A percentile compares a stretch with the other conserved stretches of the same genome.
Evolutionary conservation across 2,113 vertebrate species (phyloP).

Genomic region (Anoura caudifer): DNA sequence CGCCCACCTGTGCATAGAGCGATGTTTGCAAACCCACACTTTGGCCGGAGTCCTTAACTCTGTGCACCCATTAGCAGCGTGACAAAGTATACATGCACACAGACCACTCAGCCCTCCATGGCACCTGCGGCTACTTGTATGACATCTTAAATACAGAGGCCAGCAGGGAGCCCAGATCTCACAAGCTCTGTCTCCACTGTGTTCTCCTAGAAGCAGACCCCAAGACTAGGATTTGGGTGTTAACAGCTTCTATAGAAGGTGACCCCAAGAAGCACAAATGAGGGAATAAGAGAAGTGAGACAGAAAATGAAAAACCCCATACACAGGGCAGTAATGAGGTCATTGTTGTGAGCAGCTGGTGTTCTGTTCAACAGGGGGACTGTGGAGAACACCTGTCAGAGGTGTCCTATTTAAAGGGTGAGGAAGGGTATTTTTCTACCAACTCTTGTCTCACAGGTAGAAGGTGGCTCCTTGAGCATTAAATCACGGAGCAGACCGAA

Average conservation of each 20-base stretch:
- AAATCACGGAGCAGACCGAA: not conserved
- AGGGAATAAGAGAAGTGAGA: not conserved
- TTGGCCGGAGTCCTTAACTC: not conserved
- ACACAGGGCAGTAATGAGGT: not conserved
- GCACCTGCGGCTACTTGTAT: not conserved
- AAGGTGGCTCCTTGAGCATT: not conserved
- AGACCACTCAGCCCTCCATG: not conserved
- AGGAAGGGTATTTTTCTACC: not conserved
- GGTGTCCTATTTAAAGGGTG: not conserved
- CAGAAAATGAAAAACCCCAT: not conserved
- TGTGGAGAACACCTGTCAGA: not conserved
- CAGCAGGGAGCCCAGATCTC: accelerated
- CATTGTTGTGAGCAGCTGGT: not conserved
- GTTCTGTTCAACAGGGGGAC: not conserved
- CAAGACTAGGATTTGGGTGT: not conserved
- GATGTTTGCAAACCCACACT: no score
- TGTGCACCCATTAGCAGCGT: accelerated
- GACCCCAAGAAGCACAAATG: not conserved
- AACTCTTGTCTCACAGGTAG: not conserved
- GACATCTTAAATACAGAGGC: not conserved
- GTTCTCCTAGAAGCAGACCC: not conserved
- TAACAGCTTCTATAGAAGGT: not conserved
- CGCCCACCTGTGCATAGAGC: not conserved
- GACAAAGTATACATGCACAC: not conserved
- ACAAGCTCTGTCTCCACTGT: not conserved